Percentiles rank a stretch among this genome's conserved stretches.
These are phyloP conservation scores for Luperina testacea DNA, from an alignment of 2,888 invertebrate genomes.

Conservation along the genomic window DNA sequence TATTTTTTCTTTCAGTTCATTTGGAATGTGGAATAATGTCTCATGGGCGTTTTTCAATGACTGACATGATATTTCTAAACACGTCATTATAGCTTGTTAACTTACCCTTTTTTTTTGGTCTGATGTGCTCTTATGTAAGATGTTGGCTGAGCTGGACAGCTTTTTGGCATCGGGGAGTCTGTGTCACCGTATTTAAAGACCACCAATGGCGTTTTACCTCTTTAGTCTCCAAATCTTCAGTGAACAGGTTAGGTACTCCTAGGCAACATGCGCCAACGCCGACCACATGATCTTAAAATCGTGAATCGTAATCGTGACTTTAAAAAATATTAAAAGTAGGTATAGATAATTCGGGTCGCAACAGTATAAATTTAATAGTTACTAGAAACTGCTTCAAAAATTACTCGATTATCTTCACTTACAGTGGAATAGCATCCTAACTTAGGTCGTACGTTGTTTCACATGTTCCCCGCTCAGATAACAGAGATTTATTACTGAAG, in stretches of 20 bases:
- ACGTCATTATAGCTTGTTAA: background rate
- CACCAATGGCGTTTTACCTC: too few relatives aligned
- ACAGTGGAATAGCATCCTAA: slow-evolving; percentile 40
- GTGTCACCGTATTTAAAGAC: background rate
- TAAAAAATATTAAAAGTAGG: background rate
- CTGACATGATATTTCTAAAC: background rate
- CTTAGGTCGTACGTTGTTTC: slow-evolving; percentile 26
- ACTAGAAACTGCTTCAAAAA: background rate
- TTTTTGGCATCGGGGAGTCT: too few relatives aligned
- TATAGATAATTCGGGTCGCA: background rate
- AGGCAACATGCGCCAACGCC: too few relatives aligned
- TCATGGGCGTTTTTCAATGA: background rate
- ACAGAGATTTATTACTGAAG: slow-evolving; percentile 64
- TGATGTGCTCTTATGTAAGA: background rate
- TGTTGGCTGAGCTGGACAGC: background rate
- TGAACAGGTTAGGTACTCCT: background rate
- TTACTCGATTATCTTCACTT: background rate
- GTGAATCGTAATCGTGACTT: background rate
- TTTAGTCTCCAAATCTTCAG: background rate
- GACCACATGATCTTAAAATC: background rate
- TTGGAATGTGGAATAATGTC: background rate
- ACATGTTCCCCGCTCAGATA: slow-evolving; percentile 59
- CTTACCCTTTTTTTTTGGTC: background rate
- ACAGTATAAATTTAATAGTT: background rate
- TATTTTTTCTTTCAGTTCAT: background rate